Base-by-base conservation (phyloP, 2,797 vertebrate species). In the Zenarchopterus dispar region DNA sequence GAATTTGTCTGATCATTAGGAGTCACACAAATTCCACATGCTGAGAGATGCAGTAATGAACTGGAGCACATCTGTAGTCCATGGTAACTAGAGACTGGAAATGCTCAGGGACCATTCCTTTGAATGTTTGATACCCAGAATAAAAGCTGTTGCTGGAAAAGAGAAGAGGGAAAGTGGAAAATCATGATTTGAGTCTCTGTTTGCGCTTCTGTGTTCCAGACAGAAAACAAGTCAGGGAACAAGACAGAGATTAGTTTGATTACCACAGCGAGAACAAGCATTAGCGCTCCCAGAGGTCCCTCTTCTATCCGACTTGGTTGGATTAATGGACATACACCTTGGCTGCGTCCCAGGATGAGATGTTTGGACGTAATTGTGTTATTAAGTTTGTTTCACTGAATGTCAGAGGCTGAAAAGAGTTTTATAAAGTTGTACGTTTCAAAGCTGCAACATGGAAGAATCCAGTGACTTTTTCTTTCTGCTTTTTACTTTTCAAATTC, bases 161-260 rank as follows among this genome's bases (percentile, higher is more conserved):
- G 52, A 60, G 36, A 15, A 39, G 36, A 13, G 13, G 36, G 36
- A 7, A 62, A 64, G 50, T 70, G 53, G 65, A 49, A 75, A 47
- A 70, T 44, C 15, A 33, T 56, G 8, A 18, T 65, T 65, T 56
- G 53, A 62, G 53, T 5, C 36, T 39, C 36, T 13, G 33, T 36
- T 39, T 39, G 36, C 13, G 7, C 36, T 39, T 16, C 43, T 54
- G 54, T 70, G 62, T 61, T 64, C 41, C 44, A 68, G 68, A 72
- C 23, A 69, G 67, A 73, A 75, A 85, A 63, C 70, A 76, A 80
- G 66, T 54, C 60, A 73, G 57, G 67, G 75, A 82, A 78, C 73
- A 80, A 84, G 80, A 80, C 77, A 70, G 70, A 69, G 73, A 85
- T 84, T 80, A 81, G 77, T 88, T 89, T 86, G 75, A 88, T 88